A percentile compares a stretch with the other conserved stretches of the same genome.
phyloP scores from a whole-genome alignment of 2,797 vertebrate genomes.

The Tapera naevia region DNA sequence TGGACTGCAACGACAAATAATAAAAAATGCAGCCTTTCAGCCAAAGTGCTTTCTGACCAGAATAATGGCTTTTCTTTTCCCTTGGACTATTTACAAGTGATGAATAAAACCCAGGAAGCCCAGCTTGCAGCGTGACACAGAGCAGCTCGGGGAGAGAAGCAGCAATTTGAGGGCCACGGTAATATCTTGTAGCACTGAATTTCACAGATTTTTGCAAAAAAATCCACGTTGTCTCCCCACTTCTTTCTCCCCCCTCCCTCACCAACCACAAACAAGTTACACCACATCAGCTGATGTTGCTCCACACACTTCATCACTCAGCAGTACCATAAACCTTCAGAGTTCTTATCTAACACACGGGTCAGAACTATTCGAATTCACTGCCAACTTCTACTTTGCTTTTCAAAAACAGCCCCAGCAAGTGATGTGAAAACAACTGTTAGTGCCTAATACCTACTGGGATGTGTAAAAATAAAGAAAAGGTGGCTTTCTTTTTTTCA shows the following conservation, averaged over 20 bases:
- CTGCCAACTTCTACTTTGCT: background rate
- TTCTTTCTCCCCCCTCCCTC: background rate
- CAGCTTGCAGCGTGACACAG: background rate
- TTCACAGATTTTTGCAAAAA: background rate
- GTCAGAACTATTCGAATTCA: background rate
- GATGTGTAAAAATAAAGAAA: background rate
- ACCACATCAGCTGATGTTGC: background rate
- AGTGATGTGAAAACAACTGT: background rate
- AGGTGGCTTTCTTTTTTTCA: background rate
- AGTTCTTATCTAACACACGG: background rate
- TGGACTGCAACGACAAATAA: conserved; percentile 16
- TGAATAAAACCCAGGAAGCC: background rate
- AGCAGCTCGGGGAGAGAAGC: background rate
- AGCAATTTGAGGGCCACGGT: background rate
- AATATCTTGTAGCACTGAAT: background rate
- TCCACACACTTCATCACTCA: background rate
- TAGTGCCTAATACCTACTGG: background rate
- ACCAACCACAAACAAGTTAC: background rate
- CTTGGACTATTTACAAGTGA: background rate
- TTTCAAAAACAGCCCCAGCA: background rate
- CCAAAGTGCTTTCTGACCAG: conserved; percentile 18
- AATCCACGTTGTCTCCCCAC: background rate
- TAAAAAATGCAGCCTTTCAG: conserved; percentile 26
- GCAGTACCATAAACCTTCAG: background rate
- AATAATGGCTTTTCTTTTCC: background rate